Evolutionary conservation across 2,888 invertebrate species (phyloP).

Genomic region (Nudaria mundana): DNA sequence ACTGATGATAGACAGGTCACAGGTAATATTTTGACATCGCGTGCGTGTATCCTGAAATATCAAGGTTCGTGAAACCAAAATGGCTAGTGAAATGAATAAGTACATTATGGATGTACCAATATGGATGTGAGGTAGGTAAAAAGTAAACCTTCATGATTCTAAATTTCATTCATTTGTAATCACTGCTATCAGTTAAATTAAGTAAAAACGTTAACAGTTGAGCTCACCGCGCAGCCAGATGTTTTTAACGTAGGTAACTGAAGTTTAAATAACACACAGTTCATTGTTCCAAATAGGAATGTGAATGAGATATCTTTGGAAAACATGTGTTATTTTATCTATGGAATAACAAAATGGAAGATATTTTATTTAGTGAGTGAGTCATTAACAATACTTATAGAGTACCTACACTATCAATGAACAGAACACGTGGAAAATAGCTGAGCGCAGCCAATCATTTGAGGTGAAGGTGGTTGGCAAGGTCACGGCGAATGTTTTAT

Average conservation of each 20-base stretch:
- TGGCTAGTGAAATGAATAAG: no score
- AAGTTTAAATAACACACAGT: neutral
- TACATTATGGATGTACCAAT: no score
- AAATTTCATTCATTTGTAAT: no score
- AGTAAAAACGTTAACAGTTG: no score
- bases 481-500: constrained; percentile 10
- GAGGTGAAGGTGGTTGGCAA: constrained; percentile 29
- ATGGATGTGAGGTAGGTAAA: no score
- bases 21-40: no score
- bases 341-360: neutral
- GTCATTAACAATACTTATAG: neutral
- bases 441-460: constrained; percentile 29
- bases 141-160: no score
- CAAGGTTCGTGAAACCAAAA: no score
- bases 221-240: neutral
- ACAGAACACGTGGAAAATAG: constrained; percentile 18
- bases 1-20: no score
- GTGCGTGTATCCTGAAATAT: no score
- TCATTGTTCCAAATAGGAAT: constrained; percentile 3
- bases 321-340: no score
- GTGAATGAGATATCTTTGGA: neutral
- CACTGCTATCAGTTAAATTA: no score
- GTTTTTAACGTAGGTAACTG: constrained; percentile 1
- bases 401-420: constrained; percentile 1
- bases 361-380: constrained; percentile 1